Base-by-base conservation (phyloP, 2,888 invertebrate genomes). In the Bimastos eiseni region DNA sequence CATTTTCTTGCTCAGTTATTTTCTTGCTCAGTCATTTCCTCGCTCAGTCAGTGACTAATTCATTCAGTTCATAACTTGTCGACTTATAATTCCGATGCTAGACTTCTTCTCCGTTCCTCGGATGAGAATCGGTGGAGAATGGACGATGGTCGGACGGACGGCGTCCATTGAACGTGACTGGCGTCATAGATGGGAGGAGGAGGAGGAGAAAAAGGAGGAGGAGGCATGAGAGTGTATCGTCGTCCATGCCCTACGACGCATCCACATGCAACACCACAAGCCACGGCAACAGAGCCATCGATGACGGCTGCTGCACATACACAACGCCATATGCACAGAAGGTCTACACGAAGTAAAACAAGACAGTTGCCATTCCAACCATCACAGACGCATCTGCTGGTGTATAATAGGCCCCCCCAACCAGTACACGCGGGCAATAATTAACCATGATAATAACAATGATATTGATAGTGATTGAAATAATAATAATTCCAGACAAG, bases 81-180 rank as follows among this genome's bases (percentile, higher is more conserved):
- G 70, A 70, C 70, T 70, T 70, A 70, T n/a, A 70, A 70, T 70
- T 70, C 70, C 70, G 70, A n/a, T 13, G 70, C n/a, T n/a, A 11
- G 8, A 70, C 30, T 17, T n/a, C n/a, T n/a, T 5, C 30, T 55
- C 49, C 49, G 15, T 30, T 70, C 70, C n/a, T 70, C 70, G 5
- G 70, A n/a, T n/a, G n/a, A 15, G 70, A 30, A 30, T 70, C n/a
- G 70, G 70, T 70, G 30, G 70, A 70, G 70, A 30, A 49, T 11
- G 30, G 70, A 70, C 70, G n/a, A 70, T 8, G 70, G 30, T 70
- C 70, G n/a, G 70, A n/a, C 70, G 70, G 70, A n/a, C n/a, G n/a
- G n/a, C n/a, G n/a, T n/a, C 70, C 70, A 70, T 70, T 70, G 70
- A 70, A 70, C 70, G 70, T 70, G 70, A 70, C 70, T n/a, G n/a